Percentiles rank a stretch among this genome's conserved stretches.
Evolutionary conservation across 2,113 vertebrate species (phyloP).

Genomic region (Recurvirostra avosetta): DNA sequence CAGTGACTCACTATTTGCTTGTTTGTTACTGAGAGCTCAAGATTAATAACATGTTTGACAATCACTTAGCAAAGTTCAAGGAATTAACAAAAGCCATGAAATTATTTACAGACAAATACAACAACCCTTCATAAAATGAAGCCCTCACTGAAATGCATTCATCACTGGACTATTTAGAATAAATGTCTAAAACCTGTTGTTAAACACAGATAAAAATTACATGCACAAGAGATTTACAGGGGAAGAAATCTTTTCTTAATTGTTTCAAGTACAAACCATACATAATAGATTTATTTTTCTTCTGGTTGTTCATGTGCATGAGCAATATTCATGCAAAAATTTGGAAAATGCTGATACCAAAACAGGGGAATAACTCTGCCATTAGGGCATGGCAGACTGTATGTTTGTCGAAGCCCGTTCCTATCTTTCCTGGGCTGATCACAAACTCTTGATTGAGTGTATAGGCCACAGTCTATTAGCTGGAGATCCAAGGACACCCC

Average conservation of each 20-base stretch:
- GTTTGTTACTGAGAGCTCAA: not conserved
- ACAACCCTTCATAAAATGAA: not conserved
- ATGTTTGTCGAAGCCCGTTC: not conserved
- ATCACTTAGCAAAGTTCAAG: not conserved
- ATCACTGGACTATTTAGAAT: not conserved
- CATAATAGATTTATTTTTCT: not conserved
- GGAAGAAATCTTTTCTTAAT: not conserved
- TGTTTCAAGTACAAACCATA: not conserved
- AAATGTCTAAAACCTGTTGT: not conserved
- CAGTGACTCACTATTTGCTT: not conserved
- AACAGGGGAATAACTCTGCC: not conserved
- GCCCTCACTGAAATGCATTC: not conserved
- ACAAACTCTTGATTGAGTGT: not conserved
- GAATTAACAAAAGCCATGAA: not conserved
- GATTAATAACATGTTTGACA: not conserved
- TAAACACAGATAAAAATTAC: not conserved
- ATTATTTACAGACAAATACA: slow-evolving; percentile 8
- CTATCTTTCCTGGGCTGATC: not conserved
- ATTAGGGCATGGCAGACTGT: not conserved
- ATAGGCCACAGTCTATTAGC: rapidly evolving
- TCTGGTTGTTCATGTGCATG: not conserved
- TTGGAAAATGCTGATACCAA: not conserved
- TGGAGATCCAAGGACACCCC: not conserved
- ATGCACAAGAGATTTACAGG: no score
- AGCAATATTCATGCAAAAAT: not conserved